Conservation (phyloP, 2,888 invertebrate species). For the Chrysotoxum bicinctum region DNA sequence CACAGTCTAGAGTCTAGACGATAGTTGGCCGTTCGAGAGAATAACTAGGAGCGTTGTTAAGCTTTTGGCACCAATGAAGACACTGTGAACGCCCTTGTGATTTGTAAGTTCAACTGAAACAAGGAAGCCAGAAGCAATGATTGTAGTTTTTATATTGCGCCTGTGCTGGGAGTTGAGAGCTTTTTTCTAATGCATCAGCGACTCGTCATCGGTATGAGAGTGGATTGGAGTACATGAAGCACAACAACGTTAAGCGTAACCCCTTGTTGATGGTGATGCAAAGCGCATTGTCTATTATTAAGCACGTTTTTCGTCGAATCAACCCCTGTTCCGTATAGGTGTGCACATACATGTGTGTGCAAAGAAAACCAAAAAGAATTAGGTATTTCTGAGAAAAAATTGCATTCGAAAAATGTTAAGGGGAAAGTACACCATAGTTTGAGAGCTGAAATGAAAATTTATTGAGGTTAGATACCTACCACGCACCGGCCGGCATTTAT, state of each 20-base stretch:
- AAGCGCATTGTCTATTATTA: neutral
- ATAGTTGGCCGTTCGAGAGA: slow-evolving; percentile 35
- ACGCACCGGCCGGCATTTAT: slow-evolving; percentile 16
- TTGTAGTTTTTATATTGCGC: slow-evolving; percentile 43
- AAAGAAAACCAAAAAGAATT: neutral
- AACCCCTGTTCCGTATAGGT: no score
- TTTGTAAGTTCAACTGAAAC: slow-evolving; percentile 21
- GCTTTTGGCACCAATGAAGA: slow-evolving; percentile 64
- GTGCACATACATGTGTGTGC: neutral
- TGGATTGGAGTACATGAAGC: neutral
- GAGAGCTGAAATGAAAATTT: neutral
- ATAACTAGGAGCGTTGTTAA: slow-evolving; percentile 49
- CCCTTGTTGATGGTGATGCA: slow-evolving; percentile 4
- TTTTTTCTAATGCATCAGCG: slow-evolving; percentile 16
- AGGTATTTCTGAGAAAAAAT: neutral
- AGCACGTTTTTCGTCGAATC: slow-evolving; percentile 12
- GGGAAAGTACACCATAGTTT: neutral
- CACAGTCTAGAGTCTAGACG: slow-evolving; percentile 43
- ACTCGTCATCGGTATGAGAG: neutral
- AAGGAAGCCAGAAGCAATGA: slow-evolving; percentile 31
- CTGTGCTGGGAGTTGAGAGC: slow-evolving; percentile 37
- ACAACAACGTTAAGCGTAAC: neutral
- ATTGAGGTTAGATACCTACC: neutral
- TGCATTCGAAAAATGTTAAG: slow-evolving; percentile 3
- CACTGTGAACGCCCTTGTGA: slow-evolving; percentile 54